Base-by-base conservation (phyloP, 2,797 vertebrate species). In the Harpagifer antarcticus region DNA sequence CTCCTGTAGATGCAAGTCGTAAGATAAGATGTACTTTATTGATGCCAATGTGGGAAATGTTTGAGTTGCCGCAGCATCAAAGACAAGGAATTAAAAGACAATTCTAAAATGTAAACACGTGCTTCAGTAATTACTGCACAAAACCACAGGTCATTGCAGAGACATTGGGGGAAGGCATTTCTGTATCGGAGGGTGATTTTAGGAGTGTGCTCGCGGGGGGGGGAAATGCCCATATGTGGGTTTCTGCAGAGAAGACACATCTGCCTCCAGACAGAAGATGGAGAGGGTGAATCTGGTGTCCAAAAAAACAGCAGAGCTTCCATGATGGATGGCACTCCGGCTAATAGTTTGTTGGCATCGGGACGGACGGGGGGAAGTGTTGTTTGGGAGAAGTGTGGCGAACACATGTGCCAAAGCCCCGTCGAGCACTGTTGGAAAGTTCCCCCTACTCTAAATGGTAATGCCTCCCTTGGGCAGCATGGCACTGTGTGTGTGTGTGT, bases 371-470 rank as follows among this genome's bases (percentile, higher is more conserved):
- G 59, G 59, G 80, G 79, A 54, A 72, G 49, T 19, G 76, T 15
- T 3, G 16, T 49, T 82, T 80, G 72, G 10, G 63, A 72, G 78
- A 74, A 67, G 76, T 58, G 72, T 48, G 62, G 79, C 77, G 71
- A 47, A 78, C 72, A 76, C 75, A 81, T 84, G 85, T 86, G 82
- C 78, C 76, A 73, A 80, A 77, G 77, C 79, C 82, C 80, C 17
- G 67, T 82, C 80, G 55, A 74, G 76, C 76, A 13, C 83, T 74
- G 83, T 49, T 87, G 89, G 86, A 90, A 75, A 5, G 3, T 10
- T 84, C 89, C 73, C 85, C 58, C 82, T 79, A 89, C 86, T 92
- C 88, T 92, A 92, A 92, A 93, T 92, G 90, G 83, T 91, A 92
- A 91, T 92, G 82, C 78, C 82, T 86, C 88, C 90, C 90, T 60